Evolutionary conservation across 2,113 vertebrate genomes (phyloP).

Genomic region (Chlorodrepanis virens): DNA sequence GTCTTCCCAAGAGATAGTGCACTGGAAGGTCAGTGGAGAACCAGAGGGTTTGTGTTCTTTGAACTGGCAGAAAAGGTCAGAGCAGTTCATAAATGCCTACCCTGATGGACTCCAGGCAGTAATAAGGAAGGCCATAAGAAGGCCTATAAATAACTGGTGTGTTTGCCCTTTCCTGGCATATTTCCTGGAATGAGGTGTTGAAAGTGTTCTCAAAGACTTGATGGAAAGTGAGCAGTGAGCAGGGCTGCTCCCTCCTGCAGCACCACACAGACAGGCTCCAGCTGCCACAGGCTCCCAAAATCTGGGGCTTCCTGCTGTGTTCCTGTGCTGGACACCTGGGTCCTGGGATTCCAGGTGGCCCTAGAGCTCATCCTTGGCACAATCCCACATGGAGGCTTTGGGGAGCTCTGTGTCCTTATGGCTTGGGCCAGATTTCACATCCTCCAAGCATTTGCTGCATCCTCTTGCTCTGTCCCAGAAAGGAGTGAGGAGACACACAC

Average conservation of each 20-base stretch:
- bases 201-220: not conserved
- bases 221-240: not conserved
- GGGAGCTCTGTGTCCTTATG: not conserved
- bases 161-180: constrained; percentile 8
- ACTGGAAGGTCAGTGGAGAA: not conserved
- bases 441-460: not conserved
- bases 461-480: not conserved
- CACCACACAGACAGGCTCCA: not conserved
- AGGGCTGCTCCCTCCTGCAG: not conserved
- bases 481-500: not conserved
- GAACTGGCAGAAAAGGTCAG: constrained; percentile 43
- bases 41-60: not conserved
- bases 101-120: not conserved
- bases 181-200: not conserved
- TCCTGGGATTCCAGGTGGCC: not conserved
- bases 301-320: not conserved
- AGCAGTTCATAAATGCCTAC: not conserved
- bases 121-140: constrained; percentile 8
- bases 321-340: fast-evolving
- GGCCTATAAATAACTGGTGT: not conserved
- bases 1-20: not conserved
- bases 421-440: not conserved
- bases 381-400: not conserved
- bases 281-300: not conserved
- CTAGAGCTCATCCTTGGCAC: not conserved